Percentiles rank a stretch among this genome's conserved stretches.
phyloP scores from a whole-genome alignment of 2,113 vertebrate genomes.

The Motacilla tschutschensis region DNA sequence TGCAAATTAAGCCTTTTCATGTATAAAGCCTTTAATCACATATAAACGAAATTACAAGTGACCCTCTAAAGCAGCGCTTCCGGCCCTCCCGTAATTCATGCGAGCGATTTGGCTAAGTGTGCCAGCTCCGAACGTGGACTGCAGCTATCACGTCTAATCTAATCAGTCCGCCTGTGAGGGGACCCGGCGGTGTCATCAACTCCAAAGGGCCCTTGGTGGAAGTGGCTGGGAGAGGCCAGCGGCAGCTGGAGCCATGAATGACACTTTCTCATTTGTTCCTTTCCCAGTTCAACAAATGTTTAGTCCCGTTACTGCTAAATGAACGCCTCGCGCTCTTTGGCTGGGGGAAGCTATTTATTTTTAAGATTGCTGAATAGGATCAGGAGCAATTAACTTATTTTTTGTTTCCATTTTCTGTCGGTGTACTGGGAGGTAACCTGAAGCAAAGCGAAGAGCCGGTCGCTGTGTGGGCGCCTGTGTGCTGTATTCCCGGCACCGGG shows the following conservation, averaged over 20 bases:
- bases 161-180: conserved; percentile 26
- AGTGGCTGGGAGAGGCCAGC: conserved; percentile 66
- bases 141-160: conserved; percentile 37
- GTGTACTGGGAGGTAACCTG: conserved; percentile 2
- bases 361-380: conserved; percentile 25
- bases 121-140: neutral
- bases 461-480: neutral
- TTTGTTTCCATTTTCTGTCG: conserved; percentile 15
- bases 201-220: conserved; percentile 59
- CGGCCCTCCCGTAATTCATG: conserved; percentile 6
- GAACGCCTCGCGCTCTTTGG: neutral
- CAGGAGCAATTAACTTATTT: conserved; percentile 37
- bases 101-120: neutral
- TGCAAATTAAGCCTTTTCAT: conserved; percentile 20
- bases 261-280: conserved; percentile 61
- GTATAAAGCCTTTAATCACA: conserved; percentile 13
- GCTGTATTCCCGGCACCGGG: neutral
- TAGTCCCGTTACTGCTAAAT: conserved; percentile 23
- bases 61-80: conserved; percentile 4
- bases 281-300: conserved; percentile 56
- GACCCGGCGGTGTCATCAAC: conserved; percentile 50
- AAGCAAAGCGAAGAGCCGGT: neutral
- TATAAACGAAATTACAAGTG: conserved; percentile 22
- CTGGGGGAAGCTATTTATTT: conserved; percentile 17
- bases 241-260: conserved; percentile 47